A percentile compares a stretch with the other conserved stretches of the same genome.
phyloP scores from a whole-genome alignment of 2,888 invertebrate species.

The Sminthurides aquaticus region DNA sequence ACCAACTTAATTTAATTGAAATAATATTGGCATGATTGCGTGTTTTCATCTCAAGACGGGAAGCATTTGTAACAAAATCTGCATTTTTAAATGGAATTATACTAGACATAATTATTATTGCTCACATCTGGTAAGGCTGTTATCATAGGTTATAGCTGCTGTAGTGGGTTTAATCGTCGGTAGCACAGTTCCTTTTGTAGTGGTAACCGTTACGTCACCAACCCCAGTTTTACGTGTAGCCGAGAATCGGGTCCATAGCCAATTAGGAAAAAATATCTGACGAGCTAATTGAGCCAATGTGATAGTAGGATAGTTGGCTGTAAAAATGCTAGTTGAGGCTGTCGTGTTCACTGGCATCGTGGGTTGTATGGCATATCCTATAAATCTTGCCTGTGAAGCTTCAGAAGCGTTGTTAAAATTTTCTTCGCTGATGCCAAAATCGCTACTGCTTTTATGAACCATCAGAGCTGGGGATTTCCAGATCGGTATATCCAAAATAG shows the following conservation, averaged over 20 bases:
- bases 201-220: conserved; percentile 10
- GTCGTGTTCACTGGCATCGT: conserved; percentile 3
- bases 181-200: conserved; percentile 11
- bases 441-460: no score
- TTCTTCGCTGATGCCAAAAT: no score
- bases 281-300: conserved; percentile 38
- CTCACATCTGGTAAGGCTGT: conserved; percentile 40
- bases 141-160: conserved; percentile 39
- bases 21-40: no score
- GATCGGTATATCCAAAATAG: no score
- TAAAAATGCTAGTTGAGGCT: conserved; percentile 1
- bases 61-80: no score
- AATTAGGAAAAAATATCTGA: conserved; percentile 37
- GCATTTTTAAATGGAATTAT: no score
- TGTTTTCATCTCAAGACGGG: no score
- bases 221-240: conserved; percentile 31
- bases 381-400: conserved; percentile 20
- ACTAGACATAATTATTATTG: no score
- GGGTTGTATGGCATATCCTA: conserved; percentile 18
- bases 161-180: conserved; percentile 21
- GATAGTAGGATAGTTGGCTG: conserved; percentile 29
- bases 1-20: background rate
- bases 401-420: background rate
- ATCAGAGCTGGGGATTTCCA: no score
- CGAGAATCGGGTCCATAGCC: conserved; percentile 37